phyloP scores from a whole-genome alignment of 2,888 invertebrate species.

The Eilema depressum region DNA sequence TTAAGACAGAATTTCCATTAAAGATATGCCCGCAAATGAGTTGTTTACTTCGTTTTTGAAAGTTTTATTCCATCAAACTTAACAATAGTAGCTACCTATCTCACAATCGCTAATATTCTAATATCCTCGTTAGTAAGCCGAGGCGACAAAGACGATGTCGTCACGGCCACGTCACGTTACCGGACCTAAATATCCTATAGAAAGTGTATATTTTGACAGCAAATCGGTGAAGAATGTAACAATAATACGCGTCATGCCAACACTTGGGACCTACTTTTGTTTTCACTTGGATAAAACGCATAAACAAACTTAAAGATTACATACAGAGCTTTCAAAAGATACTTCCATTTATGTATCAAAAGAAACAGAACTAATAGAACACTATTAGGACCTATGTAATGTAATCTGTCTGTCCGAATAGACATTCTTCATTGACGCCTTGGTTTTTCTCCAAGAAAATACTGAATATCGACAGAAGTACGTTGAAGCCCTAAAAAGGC shows the following conservation, averaged over 20 bases:
- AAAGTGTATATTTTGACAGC: conserved; percentile 45
- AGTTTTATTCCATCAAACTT: background rate
- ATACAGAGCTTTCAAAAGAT: background rate
- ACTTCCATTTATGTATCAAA: too few species aligned
- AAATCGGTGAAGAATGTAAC: conserved; percentile 42
- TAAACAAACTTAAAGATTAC: background rate
- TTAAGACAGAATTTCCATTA: background rate
- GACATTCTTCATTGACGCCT: too few species aligned
- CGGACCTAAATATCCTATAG: conserved; percentile 37
- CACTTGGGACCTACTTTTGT: conserved; percentile 5
- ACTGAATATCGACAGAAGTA: too few species aligned
- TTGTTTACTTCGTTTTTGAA: background rate
- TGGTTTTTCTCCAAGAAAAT: too few species aligned
- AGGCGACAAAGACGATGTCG: conserved; percentile 16
- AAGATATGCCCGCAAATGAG: background rate
- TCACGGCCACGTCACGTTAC: conserved; percentile 9
- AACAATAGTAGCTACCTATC: background rate
- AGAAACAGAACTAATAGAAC: too few species aligned
- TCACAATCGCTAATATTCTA: conserved; percentile 1
- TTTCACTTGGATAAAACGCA: conserved; percentile 9
- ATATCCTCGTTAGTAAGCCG: background rate
- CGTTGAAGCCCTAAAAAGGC: too few species aligned
- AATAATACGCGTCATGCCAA: conserved; percentile 44
- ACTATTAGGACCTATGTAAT: too few species aligned
- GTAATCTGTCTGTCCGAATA: too few species aligned